A percentile compares a stretch with the other conserved stretches of the same genome.
Conservation (phyloP, 2,113 vertebrate species). For the Sturnus vulgaris region DNA sequence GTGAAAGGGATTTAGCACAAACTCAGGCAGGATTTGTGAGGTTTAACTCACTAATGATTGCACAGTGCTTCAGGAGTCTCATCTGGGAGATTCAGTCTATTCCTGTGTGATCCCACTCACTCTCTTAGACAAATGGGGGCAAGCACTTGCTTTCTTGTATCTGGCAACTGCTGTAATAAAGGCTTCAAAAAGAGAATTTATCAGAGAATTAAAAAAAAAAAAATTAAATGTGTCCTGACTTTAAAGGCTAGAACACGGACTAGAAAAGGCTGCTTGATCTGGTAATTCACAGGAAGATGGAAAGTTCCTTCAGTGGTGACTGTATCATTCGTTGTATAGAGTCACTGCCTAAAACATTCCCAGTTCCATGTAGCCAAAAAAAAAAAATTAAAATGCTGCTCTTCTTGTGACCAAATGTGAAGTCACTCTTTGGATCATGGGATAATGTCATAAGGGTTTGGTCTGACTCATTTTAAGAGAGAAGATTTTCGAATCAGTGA, state of each 20-base stretch:
- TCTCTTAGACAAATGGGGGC: not conserved
- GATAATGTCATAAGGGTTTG: conserved; percentile 11
- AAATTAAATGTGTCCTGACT: not conserved
- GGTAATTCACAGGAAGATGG: not conserved
- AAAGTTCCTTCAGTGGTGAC: not conserved
- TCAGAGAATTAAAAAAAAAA: not conserved
- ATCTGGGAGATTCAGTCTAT: not conserved
- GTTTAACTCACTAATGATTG: not conserved
- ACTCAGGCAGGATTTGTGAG: not conserved
- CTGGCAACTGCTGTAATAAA: not conserved
- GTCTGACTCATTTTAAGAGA: conserved; percentile 10
- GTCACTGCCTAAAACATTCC: not conserved
- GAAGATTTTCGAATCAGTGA: not conserved
- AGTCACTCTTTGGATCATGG: conserved; percentile 12
- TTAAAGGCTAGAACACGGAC: not conserved
- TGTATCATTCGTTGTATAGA: not conserved
- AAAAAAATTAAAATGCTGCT: not conserved
- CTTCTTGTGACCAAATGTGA: conserved; percentile 25
- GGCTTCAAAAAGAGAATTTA: conserved; percentile 5
- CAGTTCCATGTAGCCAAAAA: not conserved
- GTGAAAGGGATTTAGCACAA: not conserved
- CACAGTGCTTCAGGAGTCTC: not conserved
- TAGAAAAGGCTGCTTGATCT: conserved; percentile 1
- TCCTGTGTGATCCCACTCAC: not conserved
- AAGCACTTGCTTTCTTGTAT: not conserved